Evolutionary conservation across 2,113 vertebrate genomes (phyloP).

Genomic region (Corythaixoides concolor): DNA sequence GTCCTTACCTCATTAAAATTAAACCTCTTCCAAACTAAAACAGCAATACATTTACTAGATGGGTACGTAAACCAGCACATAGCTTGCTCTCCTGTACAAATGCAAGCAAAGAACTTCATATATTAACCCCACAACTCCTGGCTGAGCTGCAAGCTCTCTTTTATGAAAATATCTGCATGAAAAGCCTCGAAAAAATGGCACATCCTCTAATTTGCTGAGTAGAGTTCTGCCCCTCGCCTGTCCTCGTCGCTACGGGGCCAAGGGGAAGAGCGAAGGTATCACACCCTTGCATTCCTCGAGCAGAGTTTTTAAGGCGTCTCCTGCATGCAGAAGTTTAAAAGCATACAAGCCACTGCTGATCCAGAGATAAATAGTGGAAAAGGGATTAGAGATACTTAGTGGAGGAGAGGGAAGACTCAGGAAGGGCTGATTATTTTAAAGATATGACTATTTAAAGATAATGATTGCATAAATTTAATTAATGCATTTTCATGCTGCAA

Average conservation of each 20-base stretch:
- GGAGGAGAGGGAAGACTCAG: constrained; percentile 59
- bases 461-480: constrained; percentile 99
- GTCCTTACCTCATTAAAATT: background rate
- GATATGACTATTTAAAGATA: constrained; percentile 99
- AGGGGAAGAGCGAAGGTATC: background rate
- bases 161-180: background rate
- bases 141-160: background rate
- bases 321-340: background rate
- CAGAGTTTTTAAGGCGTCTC: background rate
- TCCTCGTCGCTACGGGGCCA: background rate
- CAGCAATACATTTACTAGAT: background rate
- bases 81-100: background rate
- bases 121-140: background rate
- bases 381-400: constrained; percentile 71
- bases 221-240: background rate
- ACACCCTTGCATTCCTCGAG: background rate
- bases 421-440: constrained; percentile 84
- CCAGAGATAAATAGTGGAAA: constrained; percentile 56
- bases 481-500: constrained; percentile 97
- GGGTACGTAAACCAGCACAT: background rate
- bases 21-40: background rate
- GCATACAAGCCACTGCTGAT: constrained; percentile 36
- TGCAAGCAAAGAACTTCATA: background rate
- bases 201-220: background rate
- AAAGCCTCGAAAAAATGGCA: background rate